These are phyloP conservation scores for Betta splendens DNA, from an alignment of 2,797 vertebrate species.

Conservation along the genomic window DNA sequence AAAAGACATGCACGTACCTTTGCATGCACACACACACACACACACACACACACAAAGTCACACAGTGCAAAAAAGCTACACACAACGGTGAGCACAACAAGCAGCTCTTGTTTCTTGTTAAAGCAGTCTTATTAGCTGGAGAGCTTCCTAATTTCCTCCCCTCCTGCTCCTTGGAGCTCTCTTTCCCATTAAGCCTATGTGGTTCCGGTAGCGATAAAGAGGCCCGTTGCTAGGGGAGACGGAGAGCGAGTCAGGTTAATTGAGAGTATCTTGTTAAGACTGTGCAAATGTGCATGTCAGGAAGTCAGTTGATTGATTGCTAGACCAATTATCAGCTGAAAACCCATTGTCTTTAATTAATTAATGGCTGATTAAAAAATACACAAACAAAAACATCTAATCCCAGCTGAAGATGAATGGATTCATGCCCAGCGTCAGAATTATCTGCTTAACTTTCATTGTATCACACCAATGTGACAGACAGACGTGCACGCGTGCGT, in stretches of 20 bases:
- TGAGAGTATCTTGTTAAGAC: slow-evolving; percentile 65
- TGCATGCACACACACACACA: slow-evolving; percentile 24
- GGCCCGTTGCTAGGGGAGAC: slow-evolving; percentile 44
- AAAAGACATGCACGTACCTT: slow-evolving; percentile 42
- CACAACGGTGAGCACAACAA: slow-evolving; percentile 55
- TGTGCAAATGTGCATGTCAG: slow-evolving; percentile 55
- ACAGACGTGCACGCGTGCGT: slow-evolving; percentile 11
- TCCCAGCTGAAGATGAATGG: slow-evolving; percentile 60
- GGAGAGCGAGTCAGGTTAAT: slow-evolving; percentile 64
- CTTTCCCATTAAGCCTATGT: slow-evolving; percentile 61
- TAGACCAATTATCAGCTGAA: slow-evolving; percentile 63
- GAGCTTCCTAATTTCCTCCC: slow-evolving; percentile 42
- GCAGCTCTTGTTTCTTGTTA: slow-evolving; percentile 62
- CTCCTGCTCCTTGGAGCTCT: slow-evolving; percentile 35
- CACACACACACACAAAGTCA: slow-evolving; percentile 9
- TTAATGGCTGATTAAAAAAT: slow-evolving; percentile 71
- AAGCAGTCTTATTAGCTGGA: slow-evolving; percentile 61
- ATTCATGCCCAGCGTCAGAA: slow-evolving; percentile 52
- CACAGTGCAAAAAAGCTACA: slow-evolving; percentile 27
- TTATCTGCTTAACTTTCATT: slow-evolving; percentile 59
- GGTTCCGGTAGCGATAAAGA: slow-evolving; percentile 59
- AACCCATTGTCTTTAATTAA: slow-evolving; percentile 67
- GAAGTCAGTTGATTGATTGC: slow-evolving; percentile 63
- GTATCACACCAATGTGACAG: slow-evolving; percentile 41
- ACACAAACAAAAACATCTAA: slow-evolving; percentile 73